Conservation (phyloP, 2,888 invertebrate genomes). For the Aspidiotus rigidus region DNA sequence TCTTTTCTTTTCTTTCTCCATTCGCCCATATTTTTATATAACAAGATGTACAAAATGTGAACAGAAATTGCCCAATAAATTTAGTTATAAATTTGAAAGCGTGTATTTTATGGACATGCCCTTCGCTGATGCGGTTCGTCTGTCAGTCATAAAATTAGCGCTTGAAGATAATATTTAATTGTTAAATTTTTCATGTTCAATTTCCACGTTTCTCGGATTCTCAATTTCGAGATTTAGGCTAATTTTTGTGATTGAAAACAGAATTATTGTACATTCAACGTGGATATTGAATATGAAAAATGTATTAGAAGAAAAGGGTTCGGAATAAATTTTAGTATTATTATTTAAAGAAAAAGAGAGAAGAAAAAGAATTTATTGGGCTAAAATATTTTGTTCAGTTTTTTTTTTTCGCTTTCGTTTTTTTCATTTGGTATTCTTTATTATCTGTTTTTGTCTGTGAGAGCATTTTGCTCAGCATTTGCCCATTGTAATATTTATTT, state of each 20-base stretch:
- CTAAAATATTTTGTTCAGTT: neutral
- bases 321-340: conserved; percentile 25
- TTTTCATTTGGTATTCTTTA: neutral
- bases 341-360: neutral
- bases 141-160: conserved; percentile 11
- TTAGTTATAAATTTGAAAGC: conserved; percentile 25
- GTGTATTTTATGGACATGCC: conserved; percentile 20
- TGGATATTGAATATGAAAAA: neutral
- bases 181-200: conserved; percentile 2
- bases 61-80: conserved; percentile 31
- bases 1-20: conserved; percentile 5
- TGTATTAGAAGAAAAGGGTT: conserved; percentile 4
- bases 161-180: conserved; percentile 16
- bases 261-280: neutral
- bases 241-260: neutral
- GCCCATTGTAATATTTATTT: conserved; percentile 28
- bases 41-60: conserved; percentile 17
- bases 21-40: conserved; percentile 11
- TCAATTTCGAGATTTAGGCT: neutral
- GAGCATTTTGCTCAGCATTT: neutral
- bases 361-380: conserved; percentile 26
- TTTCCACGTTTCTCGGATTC: neutral
- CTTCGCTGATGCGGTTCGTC: neutral
- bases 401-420: conserved; percentile 2
- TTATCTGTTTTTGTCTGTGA: too few relatives aligned